A percentile compares a stretch with the other conserved stretches of the same genome.
These are phyloP conservation scores for Ormyrus nitidulus DNA, from an alignment of 2,888 invertebrate genomes.

Conservation along the genomic window DNA sequence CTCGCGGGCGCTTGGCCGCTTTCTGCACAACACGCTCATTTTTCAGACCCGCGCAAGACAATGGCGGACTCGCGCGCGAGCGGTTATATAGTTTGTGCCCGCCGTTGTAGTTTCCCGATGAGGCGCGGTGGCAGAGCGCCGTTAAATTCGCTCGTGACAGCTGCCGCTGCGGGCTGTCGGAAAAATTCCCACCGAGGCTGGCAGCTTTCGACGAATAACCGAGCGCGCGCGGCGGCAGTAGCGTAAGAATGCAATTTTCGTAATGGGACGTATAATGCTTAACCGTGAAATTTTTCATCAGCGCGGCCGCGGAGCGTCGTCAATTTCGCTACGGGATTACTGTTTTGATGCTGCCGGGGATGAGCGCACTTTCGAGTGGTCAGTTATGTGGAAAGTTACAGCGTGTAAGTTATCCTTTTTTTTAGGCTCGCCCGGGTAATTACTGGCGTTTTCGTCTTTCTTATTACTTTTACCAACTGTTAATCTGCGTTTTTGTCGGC, in stretches of 20 bases:
- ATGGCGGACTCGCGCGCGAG: not conserved
- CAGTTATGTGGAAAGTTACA: no score
- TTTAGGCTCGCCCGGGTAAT: no score
- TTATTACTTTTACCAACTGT: no score
- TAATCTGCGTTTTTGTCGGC: no score
- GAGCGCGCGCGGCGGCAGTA: not conserved
- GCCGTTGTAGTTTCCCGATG: slow-evolving; percentile 17
- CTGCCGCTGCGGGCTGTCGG: slow-evolving; percentile 6
- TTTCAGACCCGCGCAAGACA: slow-evolving; percentile 23
- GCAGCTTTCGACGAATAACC: not conserved
- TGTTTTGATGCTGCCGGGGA: no score
- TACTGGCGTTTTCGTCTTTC: no score
- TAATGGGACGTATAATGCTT: slow-evolving; percentile 43
- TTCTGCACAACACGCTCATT: slow-evolving; percentile 10
- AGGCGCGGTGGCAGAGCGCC: not conserved
- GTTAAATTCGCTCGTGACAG: slow-evolving; percentile 35
- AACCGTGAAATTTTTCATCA: slow-evolving; percentile 40
- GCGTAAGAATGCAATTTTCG: slow-evolving; percentile 40
- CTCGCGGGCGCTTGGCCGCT: slow-evolving; percentile 16
- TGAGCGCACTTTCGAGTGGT: no score
- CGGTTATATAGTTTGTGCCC: not conserved
- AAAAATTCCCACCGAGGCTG: slow-evolving; percentile 15
- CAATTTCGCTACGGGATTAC: not conserved
- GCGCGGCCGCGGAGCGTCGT: not conserved
- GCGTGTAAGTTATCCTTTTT: no score